Conservation (phyloP, 2,797 vertebrate genomes). For the Microhierax caerulescens region DNA sequence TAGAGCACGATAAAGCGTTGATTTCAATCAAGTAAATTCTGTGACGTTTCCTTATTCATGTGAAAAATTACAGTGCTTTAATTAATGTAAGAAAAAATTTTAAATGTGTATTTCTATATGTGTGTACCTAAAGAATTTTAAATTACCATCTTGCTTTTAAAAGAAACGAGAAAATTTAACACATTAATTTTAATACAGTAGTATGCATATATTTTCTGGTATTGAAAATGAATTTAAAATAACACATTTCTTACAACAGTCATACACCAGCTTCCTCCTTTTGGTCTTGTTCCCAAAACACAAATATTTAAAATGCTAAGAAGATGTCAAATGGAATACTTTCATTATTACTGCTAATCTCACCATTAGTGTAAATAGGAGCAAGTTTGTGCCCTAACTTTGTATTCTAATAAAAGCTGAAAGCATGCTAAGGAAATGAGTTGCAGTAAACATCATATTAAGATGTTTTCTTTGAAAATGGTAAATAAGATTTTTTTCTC, state of each 20-base stretch:
- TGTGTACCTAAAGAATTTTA: neutral
- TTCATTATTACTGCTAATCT: neutral
- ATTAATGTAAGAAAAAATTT: neutral
- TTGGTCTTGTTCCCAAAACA: neutral
- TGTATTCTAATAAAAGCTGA: slow-evolving; percentile 19
- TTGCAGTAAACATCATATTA: neutral
- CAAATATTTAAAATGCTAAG: slow-evolving; percentile 5
- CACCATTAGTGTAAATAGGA: neutral
- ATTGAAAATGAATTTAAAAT: neutral
- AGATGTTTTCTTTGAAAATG: neutral
- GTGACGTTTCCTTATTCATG: neutral
- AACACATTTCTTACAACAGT: neutral
- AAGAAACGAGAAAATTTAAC: neutral
- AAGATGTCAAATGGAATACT: neutral
- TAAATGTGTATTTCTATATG: neutral
- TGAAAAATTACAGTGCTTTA: neutral
- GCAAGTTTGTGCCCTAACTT: neutral
- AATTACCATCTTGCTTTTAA: neutral
- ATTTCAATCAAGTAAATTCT: neutral
- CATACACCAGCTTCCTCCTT: neutral
- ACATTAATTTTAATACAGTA: neutral
- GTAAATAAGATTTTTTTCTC: neutral
- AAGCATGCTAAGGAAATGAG: neutral
- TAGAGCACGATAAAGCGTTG: neutral
- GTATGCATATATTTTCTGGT: neutral